These are phyloP conservation scores for Chroicocephalus ridibundus DNA, from an alignment of 2,113 vertebrate species.

Conservation along the genomic window DNA sequence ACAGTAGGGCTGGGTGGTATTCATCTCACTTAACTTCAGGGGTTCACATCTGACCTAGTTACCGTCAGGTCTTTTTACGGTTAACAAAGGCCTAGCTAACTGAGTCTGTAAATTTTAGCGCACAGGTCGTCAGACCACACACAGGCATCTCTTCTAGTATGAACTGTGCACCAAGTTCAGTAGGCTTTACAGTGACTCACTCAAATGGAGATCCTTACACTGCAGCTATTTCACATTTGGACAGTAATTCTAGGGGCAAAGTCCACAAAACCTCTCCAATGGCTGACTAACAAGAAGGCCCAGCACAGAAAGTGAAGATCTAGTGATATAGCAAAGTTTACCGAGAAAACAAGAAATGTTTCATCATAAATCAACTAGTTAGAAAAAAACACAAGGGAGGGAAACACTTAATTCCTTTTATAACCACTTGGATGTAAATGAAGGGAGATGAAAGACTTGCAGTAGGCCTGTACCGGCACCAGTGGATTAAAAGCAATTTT, in stretches of 20 bases:
- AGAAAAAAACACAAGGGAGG: background rate
- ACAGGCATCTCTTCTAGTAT: background rate
- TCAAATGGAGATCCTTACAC: background rate
- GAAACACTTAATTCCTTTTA: background rate
- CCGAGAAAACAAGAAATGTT: background rate
- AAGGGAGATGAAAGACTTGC: background rate
- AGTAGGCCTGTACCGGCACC: background rate
- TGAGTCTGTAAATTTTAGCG: accelerated
- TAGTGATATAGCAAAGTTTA: background rate
- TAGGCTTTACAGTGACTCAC: background rate
- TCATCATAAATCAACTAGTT: background rate
- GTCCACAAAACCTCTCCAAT: background rate
- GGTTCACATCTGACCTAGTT: background rate
- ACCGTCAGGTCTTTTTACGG: background rate
- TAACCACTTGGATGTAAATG: background rate
- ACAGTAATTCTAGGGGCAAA: background rate
- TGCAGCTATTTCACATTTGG: background rate
- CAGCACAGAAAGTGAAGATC: background rate
- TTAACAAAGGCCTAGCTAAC: background rate
- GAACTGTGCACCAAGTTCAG: background rate
- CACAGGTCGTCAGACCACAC: background rate
- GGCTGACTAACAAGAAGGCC: background rate
- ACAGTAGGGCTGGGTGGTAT: background rate
- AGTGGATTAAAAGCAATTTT: background rate
- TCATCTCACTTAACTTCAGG: background rate